Evolutionary conservation across 2,113 vertebrate genomes (phyloP).

Genomic region (Ranitomeya variabilis): DNA sequence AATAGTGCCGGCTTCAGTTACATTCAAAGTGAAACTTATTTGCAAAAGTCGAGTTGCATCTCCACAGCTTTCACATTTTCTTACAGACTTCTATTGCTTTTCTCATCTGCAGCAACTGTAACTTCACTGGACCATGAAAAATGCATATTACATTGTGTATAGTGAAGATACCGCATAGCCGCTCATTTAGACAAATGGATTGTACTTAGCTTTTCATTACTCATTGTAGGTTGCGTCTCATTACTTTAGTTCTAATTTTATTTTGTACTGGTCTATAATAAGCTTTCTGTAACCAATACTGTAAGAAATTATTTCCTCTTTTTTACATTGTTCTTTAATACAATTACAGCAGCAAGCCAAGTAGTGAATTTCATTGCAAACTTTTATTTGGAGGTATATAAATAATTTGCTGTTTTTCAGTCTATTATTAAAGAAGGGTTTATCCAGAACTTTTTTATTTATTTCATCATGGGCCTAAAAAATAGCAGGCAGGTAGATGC

Average conservation of each 20-base stretch:
- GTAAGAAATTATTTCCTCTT: conserved; percentile 3
- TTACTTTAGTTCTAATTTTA: conserved; percentile 31
- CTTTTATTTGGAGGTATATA: not conserved
- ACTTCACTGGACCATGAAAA: conserved; percentile 34
- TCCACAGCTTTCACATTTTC: not conserved
- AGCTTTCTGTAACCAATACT: conserved; percentile 2
- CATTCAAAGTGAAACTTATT: not conserved
- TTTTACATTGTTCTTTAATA: not conserved
- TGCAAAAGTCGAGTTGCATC: not conserved
- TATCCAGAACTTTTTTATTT: not conserved
- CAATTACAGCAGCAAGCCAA: not conserved
- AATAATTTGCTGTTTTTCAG: not conserved
- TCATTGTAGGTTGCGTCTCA: conserved; percentile 30
- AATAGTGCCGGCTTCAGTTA: not conserved
- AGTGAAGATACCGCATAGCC: conserved; percentile 14
- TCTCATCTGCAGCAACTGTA: conserved; percentile 7
- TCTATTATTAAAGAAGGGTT: not conserved
- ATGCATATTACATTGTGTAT: conserved; percentile 31
- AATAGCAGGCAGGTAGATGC: no score
- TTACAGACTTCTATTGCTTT: not conserved
- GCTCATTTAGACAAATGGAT: conserved; percentile 43
- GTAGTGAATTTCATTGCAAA: not conserved
- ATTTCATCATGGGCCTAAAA: no score
- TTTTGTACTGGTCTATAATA: conserved; percentile 1
- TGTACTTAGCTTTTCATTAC: conserved; percentile 39